These are phyloP conservation scores for Bombycilla garrulus DNA, from an alignment of 2,113 vertebrate genomes.

Conservation along the genomic window DNA sequence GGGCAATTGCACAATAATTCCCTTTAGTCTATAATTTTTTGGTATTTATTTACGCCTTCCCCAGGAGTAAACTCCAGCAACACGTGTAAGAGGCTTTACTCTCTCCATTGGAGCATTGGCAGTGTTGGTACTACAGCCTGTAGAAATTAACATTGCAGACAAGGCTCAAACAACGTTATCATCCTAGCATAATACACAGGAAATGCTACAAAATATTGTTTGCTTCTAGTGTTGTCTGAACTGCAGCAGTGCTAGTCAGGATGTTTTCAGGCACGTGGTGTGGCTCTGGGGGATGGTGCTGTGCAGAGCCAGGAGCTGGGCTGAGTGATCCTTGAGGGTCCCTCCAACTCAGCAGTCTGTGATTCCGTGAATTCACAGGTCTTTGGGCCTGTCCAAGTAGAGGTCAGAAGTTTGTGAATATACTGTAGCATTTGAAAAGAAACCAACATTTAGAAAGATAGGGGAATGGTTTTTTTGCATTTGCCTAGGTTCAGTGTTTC, in stretches of 20 bases:
- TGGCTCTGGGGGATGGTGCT: background rate
- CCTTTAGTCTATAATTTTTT: background rate
- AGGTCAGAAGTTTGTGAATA: background rate
- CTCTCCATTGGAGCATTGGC: background rate
- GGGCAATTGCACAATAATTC: background rate
- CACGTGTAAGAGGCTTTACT: background rate
- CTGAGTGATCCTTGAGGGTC: fast-evolving
- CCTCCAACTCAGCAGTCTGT: background rate
- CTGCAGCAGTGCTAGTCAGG: background rate
- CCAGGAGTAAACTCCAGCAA: background rate
- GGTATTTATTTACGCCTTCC: background rate
- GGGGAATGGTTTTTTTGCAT: background rate
- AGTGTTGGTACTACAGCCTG: background rate
- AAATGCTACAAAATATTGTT: background rate
- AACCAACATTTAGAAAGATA: background rate
- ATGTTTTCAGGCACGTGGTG: fast-evolving
- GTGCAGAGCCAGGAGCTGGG: background rate
- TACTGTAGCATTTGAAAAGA: background rate
- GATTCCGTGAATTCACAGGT: background rate
- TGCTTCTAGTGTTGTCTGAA: background rate
- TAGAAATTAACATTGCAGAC: background rate
- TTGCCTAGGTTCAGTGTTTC: background rate
- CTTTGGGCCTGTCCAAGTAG: background rate
- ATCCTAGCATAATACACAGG: background rate
- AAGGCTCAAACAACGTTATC: background rate